phyloP scores from a whole-genome alignment of 2,797 vertebrate genomes.

The Adelosebastes latens region DNA sequence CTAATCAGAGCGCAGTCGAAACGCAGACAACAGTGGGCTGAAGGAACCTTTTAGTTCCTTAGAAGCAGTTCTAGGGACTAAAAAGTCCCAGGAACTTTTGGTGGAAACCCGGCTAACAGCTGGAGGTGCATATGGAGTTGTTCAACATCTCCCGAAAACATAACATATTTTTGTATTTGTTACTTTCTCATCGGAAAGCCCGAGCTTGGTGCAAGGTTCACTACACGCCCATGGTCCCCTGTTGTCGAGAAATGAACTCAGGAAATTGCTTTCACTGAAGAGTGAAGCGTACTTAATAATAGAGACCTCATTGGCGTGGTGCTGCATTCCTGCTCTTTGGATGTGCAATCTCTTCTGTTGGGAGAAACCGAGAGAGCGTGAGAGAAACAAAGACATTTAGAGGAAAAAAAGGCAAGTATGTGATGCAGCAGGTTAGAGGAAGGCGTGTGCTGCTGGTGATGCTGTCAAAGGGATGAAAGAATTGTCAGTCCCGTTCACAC shows the following conservation, averaged over 20 bases:
- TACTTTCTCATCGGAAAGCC: slow-evolving; percentile 57
- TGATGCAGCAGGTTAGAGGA: slow-evolving; percentile 29
- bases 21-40: no score
- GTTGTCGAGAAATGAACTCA: slow-evolving; percentile 55
- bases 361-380: slow-evolving; percentile 30
- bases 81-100: no score
- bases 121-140: neutral
- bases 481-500: slow-evolving; percentile 17
- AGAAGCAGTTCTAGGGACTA: no score
- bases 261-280: slow-evolving; percentile 63
- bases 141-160: neutral
- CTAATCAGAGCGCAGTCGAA: no score
- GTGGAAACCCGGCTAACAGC: neutral
- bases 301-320: slow-evolving; percentile 49
- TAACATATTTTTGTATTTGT: slow-evolving; percentile 5
- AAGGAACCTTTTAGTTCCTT: no score
- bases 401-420: neutral
- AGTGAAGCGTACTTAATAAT: slow-evolving; percentile 30
- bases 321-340: slow-evolving; percentile 35
- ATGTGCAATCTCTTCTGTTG: slow-evolving; percentile 44
- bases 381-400: slow-evolving; percentile 22
- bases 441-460: slow-evolving; percentile 36
- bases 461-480: slow-evolving; percentile 29
- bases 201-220: slow-evolving; percentile 23
- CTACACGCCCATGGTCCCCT: slow-evolving; percentile 37